Conservation (phyloP, 2,888 invertebrate species). For the Nebria brevicollis region DNA sequence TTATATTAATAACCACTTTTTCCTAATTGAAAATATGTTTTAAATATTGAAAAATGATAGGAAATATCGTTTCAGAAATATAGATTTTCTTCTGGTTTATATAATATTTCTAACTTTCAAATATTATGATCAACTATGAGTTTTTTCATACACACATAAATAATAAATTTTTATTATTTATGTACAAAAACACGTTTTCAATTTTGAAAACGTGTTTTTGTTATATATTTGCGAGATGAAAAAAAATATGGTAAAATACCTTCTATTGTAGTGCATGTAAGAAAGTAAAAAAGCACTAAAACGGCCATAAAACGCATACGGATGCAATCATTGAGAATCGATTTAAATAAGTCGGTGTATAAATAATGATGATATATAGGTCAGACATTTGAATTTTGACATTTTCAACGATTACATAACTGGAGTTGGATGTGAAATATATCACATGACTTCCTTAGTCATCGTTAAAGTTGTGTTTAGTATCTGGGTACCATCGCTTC, state of each 20-base stretch:
- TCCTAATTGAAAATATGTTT: too few relatives aligned
- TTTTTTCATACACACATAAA: too few relatives aligned
- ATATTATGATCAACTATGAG: too few relatives aligned
- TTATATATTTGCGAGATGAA: not conserved
- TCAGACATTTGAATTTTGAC: conserved; percentile 23
- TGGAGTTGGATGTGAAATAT: conserved; percentile 32
- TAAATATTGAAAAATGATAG: too few relatives aligned
- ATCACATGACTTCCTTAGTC: conserved; percentile 29
- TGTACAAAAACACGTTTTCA: too few relatives aligned
- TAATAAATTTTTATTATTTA: too few relatives aligned
- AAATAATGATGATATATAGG: conserved; percentile 42
- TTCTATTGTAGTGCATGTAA: not conserved
- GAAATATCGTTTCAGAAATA: too few relatives aligned
- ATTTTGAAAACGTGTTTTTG: not conserved
- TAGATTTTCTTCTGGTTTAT: too few relatives aligned
- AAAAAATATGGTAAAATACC: not conserved
- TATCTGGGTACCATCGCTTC: not conserved
- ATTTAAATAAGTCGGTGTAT: conserved; percentile 14
- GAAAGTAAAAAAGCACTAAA: not conserved
- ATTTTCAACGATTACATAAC: conserved; percentile 37
- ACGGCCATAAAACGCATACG: not conserved
- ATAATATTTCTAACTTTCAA: too few relatives aligned
- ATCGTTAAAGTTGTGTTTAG: conserved; percentile 11
- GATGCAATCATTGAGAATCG: not conserved
- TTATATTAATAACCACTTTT: too few relatives aligned